Evolutionary conservation across 2,113 vertebrate species (phyloP).

Genomic region (Pan troglodytes): DNA sequence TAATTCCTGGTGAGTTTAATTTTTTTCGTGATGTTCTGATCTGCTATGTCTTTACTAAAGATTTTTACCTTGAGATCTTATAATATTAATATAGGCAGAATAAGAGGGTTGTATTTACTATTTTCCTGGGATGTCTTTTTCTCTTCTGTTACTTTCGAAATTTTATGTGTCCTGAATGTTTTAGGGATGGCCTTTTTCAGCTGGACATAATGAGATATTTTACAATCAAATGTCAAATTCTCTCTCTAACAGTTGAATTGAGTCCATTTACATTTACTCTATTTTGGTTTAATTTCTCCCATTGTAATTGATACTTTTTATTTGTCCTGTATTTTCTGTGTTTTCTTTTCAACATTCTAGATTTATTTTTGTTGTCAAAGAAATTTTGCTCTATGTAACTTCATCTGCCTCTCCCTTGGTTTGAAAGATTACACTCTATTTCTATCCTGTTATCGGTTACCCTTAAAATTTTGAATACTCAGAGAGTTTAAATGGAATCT

Average conservation of each 20-base stretch:
- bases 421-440: not conserved
- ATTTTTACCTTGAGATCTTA: not conserved
- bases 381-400: not conserved
- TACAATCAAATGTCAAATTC: not conserved
- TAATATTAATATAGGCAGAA: not conserved
- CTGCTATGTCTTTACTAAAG: not conserved
- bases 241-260: not conserved
- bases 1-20: not conserved
- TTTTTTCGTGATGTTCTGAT: not conserved
- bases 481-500: not conserved
- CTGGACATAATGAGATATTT: not conserved
- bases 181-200: not conserved
- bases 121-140: not conserved
- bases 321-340: not conserved
- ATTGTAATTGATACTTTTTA: not conserved
- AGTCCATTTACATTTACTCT: not conserved
- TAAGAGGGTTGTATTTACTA: too few relatives aligned
- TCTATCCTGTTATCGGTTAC: not conserved
- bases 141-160: not conserved
- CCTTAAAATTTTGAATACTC: not conserved
- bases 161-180: not conserved
- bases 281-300: not conserved
- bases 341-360: not conserved
- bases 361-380: not conserved
- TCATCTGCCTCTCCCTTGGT: not conserved